Conservation (phyloP, 1,140 invertebrate species). For the Dolichoris vasculosae region DNA sequence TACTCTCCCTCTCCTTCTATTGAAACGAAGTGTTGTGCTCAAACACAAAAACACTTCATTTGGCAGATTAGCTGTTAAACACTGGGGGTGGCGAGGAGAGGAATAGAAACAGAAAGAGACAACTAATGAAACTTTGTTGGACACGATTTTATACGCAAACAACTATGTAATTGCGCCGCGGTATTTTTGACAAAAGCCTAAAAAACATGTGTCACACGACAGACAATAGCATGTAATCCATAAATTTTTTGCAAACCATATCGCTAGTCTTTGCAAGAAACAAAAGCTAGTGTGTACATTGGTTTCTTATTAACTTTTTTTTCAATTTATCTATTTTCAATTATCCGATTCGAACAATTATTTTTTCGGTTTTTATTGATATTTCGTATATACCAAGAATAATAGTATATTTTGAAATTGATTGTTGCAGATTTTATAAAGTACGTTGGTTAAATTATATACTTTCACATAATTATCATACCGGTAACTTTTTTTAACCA, state of each 20-base stretch:
- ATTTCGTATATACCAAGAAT: neutral
- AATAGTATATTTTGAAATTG: too few species aligned
- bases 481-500: too few species aligned
- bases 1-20: conserved; percentile 60
- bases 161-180: neutral
- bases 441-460: too few species aligned
- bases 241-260: conserved; percentile 23
- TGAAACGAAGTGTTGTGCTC: conserved; percentile 74
- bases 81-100: conserved; percentile 54
- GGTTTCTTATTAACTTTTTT: neutral
- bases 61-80: conserved; percentile 75
- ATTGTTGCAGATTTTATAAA: too few species aligned
- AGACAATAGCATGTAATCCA: conserved; percentile 29
- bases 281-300: neutral
- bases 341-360: too few species aligned
- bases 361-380: neutral
- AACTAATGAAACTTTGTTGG: neutral
- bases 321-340: neutral
- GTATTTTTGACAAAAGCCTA: conserved; percentile 9
- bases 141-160: conserved; percentile 42
- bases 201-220: conserved; percentile 14
- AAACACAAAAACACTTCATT: conserved; percentile 76
- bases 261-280: neutral
- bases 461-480: too few species aligned
- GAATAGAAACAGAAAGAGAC: neutral